Conservation (phyloP, 2,888 invertebrate species). For the Amblyjoppa proteus region DNA sequence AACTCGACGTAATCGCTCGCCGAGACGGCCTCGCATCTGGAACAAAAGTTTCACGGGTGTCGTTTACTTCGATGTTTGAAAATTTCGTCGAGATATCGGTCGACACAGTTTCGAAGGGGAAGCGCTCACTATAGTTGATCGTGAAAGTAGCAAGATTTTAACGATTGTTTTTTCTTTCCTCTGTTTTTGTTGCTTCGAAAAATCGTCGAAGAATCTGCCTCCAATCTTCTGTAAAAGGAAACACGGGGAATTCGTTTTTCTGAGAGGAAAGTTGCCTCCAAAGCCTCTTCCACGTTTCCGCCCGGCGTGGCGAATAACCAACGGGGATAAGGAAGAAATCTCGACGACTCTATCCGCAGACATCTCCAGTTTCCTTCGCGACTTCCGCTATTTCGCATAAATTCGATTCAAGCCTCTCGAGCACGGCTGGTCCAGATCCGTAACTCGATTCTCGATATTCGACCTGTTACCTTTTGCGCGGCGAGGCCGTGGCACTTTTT, state of each 20-base stretch:
- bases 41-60: conserved; percentile 70
- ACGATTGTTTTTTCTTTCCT: background rate
- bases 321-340: conserved; percentile 1
- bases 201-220: background rate
- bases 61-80: background rate
- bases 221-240: background rate
- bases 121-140: background rate
- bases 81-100: background rate
- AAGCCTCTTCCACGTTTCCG: background rate
- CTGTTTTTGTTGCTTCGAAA: background rate
- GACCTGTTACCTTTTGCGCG: background rate
- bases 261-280: background rate
- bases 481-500: background rate
- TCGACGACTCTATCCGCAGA: background rate
- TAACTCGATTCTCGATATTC: conserved; percentile 78
- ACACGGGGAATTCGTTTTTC: background rate
- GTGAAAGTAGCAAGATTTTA: background rate
- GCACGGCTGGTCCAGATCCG: conserved; percentile 74
- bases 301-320: background rate
- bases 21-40: conserved; percentile 95
- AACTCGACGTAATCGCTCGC: conserved; percentile 98
- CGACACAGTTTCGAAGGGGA: background rate
- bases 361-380: background rate
- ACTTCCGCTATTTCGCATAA: background rate
- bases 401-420: background rate